Conservation (phyloP, 2,797 vertebrate genomes). For the Protonibea diacanthus region DNA sequence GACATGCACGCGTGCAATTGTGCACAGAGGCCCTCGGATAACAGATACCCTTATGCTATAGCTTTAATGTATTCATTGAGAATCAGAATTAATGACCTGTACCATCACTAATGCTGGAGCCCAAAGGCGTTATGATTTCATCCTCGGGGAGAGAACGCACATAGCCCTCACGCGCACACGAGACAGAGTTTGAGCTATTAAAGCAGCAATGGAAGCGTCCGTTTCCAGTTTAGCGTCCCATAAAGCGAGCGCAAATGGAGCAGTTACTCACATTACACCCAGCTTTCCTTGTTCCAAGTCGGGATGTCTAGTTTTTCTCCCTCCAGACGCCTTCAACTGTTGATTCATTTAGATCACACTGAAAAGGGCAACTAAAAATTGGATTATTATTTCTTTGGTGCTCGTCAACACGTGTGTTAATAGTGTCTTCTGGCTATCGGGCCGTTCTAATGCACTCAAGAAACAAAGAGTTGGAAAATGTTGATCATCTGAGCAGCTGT, state of each 20-base stretch:
- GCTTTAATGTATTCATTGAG: slow-evolving; percentile 23
- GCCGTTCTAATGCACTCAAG: background rate
- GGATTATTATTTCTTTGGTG: background rate
- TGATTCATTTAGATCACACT: background rate
- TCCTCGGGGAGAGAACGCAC: slow-evolving; percentile 45
- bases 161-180: background rate
- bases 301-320: background rate
- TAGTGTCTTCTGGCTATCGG: background rate
- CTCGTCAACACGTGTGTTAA: background rate
- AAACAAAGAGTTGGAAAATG: background rate
- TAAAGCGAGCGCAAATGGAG: slow-evolving; percentile 27
- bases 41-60: background rate
- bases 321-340: background rate
- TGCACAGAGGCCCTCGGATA: background rate
- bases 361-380: too few species aligned
- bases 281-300: background rate
- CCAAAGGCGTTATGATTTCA: slow-evolving; percentile 29
- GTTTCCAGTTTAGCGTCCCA: slow-evolving; percentile 29
- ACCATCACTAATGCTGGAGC: slow-evolving; percentile 30
- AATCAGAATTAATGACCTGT: slow-evolving; percentile 51
- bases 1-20: background rate
- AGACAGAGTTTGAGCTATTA: slow-evolving; percentile 22
- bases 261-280: background rate
- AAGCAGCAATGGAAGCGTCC: slow-evolving; percentile 9
- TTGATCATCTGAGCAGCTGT: background rate